Conservation (phyloP, 2,888 invertebrate species). For the Pristionchus arcanus region DNA sequence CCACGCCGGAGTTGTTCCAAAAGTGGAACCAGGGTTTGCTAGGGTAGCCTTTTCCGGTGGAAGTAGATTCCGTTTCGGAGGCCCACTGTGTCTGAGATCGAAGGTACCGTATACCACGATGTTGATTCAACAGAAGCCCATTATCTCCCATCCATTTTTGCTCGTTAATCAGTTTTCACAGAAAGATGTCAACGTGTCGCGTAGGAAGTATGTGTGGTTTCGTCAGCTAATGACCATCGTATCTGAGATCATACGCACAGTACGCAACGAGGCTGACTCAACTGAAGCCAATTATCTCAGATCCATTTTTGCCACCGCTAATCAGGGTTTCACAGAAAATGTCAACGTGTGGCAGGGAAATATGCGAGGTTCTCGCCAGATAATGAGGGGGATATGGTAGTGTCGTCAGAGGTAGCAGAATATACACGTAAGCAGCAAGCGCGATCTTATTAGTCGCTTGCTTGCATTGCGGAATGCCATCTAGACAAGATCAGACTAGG, state of each 20-base stretch:
- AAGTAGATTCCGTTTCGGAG: background rate
- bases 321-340: conserved; percentile 13
- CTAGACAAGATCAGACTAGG: conserved; percentile 1
- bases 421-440: conserved; percentile 24
- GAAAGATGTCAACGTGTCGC: too few relatives aligned
- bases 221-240: background rate
- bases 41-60: background rate
- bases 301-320: background rate
- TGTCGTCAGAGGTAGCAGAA: background rate
- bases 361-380: background rate
- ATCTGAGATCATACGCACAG: background rate
- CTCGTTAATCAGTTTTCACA: too few relatives aligned
- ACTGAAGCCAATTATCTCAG: background rate
- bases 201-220: too few relatives aligned
- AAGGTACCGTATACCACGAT: too few relatives aligned
- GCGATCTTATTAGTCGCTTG: background rate
- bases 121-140: too few relatives aligned
- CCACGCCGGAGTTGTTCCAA: background rate
- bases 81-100: too few relatives aligned
- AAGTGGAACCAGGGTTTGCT: background rate
- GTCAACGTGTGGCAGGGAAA: background rate
- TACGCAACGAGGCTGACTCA: background rate
- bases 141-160: too few relatives aligned
- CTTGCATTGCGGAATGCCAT: background rate
- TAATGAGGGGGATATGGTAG: background rate